These are phyloP conservation scores for Lepidochitona cinerea DNA, from an alignment of 2,888 invertebrate genomes.

Conservation along the genomic window DNA sequence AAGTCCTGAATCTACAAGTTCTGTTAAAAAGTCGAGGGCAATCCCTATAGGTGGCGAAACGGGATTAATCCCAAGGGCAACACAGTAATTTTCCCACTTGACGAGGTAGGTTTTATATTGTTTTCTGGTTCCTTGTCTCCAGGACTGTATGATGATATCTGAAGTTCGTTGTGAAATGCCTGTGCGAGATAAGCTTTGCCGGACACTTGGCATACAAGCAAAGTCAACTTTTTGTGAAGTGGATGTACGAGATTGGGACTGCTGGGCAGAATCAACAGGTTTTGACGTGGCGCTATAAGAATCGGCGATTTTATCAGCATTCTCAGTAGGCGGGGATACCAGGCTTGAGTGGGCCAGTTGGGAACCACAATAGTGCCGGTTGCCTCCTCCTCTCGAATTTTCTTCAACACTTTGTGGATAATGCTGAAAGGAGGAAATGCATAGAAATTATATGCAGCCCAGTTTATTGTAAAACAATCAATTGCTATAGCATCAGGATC, in stretches of 20 bases:
- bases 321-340: slow-evolving; percentile 15
- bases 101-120: slow-evolving; percentile 26
- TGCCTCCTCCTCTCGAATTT: slow-evolving; percentile 14
- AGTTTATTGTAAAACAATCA: slow-evolving; percentile 16
- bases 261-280: neutral
- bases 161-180: slow-evolving; percentile 9
- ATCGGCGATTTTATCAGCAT: too few relatives aligned
- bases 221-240: slow-evolving; percentile 7
- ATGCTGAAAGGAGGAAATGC: slow-evolving; percentile 23
- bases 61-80: slow-evolving; percentile 23
- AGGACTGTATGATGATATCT: slow-evolving; percentile 28
- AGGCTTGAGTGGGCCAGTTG: slow-evolving; percentile 20
- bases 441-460: slow-evolving; percentile 20
- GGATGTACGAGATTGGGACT: neutral
- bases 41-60: slow-evolving; percentile 23
- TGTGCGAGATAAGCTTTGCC: neutral
- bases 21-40: slow-evolving; percentile 24
- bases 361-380: slow-evolving; percentile 15
- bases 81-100: slow-evolving; percentile 33
- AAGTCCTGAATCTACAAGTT: slow-evolving; percentile 13
- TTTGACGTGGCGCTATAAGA: too few relatives aligned
- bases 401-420: slow-evolving; percentile 12
- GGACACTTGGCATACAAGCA: slow-evolving; percentile 13
- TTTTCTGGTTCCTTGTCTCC: slow-evolving; percentile 26
- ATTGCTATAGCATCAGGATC: slow-evolving; percentile 17